Evolutionary conservation across 2,888 invertebrate genomes (phyloP).

Genomic region (Agrochola lychnidis): DNA sequence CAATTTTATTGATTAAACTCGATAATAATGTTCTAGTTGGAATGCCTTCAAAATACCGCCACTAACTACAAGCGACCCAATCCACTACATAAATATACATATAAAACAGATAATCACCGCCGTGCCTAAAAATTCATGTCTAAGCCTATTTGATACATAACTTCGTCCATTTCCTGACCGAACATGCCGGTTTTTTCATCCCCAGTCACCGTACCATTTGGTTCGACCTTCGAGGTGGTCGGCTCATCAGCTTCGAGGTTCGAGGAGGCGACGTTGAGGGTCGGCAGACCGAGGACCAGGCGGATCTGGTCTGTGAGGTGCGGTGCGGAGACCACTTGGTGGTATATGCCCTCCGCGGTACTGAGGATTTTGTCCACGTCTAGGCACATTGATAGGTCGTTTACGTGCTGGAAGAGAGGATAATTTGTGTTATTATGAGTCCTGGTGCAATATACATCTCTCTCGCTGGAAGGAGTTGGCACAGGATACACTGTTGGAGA

Average conservation of each 20-base stretch:
- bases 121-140: slow-evolving; percentile 89
- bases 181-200: slow-evolving; percentile 59
- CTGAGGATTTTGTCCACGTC: slow-evolving; percentile 95
- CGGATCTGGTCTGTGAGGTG: slow-evolving; percentile 94
- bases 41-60: neutral
- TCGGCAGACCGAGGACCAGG: slow-evolving; percentile 92
- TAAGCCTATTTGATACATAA: slow-evolving; percentile 90
- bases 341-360: slow-evolving; percentile 97
- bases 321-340: slow-evolving; percentile 94
- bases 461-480: no score
- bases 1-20: neutral
- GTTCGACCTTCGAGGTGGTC: slow-evolving; percentile 43
- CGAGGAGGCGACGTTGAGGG: slow-evolving; percentile 77
- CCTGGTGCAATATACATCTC: no score
- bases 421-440: no score
- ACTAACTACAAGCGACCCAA: slow-evolving; percentile 45
- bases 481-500: no score
- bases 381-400: slow-evolving; percentile 97
- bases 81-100: slow-evolving; percentile 40
- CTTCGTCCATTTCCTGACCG: slow-evolving; percentile 88
- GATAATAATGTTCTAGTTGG: neutral
- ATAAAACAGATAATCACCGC: slow-evolving; percentile 64
- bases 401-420: slow-evolving; percentile 94
- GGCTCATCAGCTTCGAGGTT: slow-evolving; percentile 72
- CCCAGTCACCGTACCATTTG: slow-evolving; percentile 67